Conservation (phyloP, 1,140 invertebrate genomes). For the Atopsyche davidsoni region DNA sequence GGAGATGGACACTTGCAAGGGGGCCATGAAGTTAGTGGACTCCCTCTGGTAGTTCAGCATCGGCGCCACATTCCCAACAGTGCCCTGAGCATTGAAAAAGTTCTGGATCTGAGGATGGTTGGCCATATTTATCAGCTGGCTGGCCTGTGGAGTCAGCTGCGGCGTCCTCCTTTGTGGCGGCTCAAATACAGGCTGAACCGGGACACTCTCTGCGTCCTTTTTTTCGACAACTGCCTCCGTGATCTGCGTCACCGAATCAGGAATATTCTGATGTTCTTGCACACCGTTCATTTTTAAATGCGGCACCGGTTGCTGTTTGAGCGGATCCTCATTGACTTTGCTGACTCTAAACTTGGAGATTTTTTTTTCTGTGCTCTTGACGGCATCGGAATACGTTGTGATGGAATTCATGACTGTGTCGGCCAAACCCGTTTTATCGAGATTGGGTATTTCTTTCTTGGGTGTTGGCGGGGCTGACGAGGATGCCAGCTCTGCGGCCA, state of each 20-base stretch:
- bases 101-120: slow-evolving; percentile 26
- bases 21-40: slow-evolving; percentile 26
- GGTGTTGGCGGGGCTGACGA: neutral
- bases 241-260: too few species aligned
- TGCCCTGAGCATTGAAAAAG: slow-evolving; percentile 20
- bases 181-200: neutral
- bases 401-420: neutral
- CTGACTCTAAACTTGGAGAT: slow-evolving; percentile 29
- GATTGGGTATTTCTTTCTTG: slow-evolving; percentile 4
- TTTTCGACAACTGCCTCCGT: too few species aligned
- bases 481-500: slow-evolving; percentile 12
- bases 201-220: neutral
- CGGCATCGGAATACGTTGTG: slow-evolving; percentile 12
- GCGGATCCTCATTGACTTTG: slow-evolving; percentile 23
- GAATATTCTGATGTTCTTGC: too few species aligned
- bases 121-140: slow-evolving; percentile 22
- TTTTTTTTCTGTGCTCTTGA: slow-evolving; percentile 21
- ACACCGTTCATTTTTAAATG: slow-evolving; percentile 27
- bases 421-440: neutral
- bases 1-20: slow-evolving; percentile 27
- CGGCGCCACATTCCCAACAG: slow-evolving; percentile 21
- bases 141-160: slow-evolving; percentile 23
- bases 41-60: slow-evolving; percentile 27
- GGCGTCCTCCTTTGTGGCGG: slow-evolving; percentile 21
- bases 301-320: slow-evolving; percentile 13